Conservation (phyloP, 2,888 invertebrate species). For the Cheilosia urbana region DNA sequence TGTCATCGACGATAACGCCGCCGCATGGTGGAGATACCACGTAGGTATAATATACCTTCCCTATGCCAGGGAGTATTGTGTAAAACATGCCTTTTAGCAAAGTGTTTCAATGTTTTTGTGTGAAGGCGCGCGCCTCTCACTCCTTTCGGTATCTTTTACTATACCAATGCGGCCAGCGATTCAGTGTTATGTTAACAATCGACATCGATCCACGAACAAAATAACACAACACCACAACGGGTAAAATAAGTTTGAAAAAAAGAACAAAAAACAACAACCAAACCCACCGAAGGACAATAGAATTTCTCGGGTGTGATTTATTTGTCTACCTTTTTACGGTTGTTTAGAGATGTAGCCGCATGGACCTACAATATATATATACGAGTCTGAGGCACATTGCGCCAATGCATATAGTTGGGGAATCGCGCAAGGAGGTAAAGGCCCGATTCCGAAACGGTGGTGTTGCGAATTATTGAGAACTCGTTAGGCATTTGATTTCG, state of each 20-base stretch:
- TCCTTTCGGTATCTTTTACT: constrained; percentile 65
- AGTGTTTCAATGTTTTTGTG: constrained; percentile 74
- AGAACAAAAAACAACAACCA: background rate
- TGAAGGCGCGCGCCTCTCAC: constrained; percentile 66
- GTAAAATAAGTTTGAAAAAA: constrained; percentile 11
- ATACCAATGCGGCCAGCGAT: constrained; percentile 35
- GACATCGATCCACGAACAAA: constrained; percentile 74
- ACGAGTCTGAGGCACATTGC: constrained; percentile 44
- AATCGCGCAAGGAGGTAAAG: constrained; percentile 27
- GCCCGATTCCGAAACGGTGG: background rate
- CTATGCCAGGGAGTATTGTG: constrained; percentile 71
- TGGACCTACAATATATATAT: background rate
- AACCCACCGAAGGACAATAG: constrained; percentile 68
- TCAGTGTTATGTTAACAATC: constrained; percentile 75
- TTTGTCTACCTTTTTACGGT: constrained; percentile 76
- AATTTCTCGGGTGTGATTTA: constrained; percentile 75
- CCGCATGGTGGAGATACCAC: constrained; percentile 19
- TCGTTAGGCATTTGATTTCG: constrained; percentile 73
- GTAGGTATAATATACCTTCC: constrained; percentile 35
- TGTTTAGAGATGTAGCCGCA: constrained; percentile 63
- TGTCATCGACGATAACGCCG: constrained; percentile 74
- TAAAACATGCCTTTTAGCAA: constrained; percentile 76
- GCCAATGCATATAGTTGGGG: constrained; percentile 3
- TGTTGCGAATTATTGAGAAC: constrained; percentile 70
- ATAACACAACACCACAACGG: constrained; percentile 68